Conservation (phyloP, 2,113 vertebrate species). For the Petromus typicus region DNA sequence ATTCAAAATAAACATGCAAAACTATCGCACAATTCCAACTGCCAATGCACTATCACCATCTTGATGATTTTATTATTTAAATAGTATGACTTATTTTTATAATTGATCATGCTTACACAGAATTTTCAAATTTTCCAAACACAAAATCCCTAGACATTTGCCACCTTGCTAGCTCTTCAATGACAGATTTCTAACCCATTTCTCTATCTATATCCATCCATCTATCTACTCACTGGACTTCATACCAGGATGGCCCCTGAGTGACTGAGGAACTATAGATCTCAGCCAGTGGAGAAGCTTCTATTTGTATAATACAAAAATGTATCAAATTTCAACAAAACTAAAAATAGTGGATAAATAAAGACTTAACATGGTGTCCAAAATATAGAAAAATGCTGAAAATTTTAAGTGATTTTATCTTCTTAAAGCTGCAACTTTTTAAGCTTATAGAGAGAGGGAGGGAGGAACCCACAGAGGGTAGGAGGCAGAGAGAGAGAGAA, state of each 20-base stretch:
- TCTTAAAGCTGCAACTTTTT: no score
- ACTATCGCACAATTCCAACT: neutral
- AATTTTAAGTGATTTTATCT: neutral
- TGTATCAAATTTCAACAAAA: neutral
- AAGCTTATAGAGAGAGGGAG: no score
- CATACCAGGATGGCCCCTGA: neutral
- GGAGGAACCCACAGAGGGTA: no score
- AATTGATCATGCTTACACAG: neutral
- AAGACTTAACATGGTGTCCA: neutral
- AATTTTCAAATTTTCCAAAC: neutral
- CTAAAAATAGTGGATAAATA: neutral
- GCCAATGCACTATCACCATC: neutral
- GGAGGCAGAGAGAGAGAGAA: rapidly evolving
- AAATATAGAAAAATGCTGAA: neutral
- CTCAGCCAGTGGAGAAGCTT: neutral
- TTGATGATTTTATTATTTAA: neutral
- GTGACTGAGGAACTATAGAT: neutral
- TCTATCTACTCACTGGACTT: neutral
- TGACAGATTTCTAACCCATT: neutral
- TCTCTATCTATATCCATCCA: neutral
- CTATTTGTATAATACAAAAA: neutral
- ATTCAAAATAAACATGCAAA: neutral
- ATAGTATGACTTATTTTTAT: neutral
- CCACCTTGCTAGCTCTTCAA: neutral
- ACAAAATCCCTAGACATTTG: neutral